A percentile compares a stretch with the other conserved stretches of the same genome.
These are phyloP conservation scores for Ochropleura plecta DNA, from an alignment of 2,888 invertebrate genomes.

Conservation along the genomic window DNA sequence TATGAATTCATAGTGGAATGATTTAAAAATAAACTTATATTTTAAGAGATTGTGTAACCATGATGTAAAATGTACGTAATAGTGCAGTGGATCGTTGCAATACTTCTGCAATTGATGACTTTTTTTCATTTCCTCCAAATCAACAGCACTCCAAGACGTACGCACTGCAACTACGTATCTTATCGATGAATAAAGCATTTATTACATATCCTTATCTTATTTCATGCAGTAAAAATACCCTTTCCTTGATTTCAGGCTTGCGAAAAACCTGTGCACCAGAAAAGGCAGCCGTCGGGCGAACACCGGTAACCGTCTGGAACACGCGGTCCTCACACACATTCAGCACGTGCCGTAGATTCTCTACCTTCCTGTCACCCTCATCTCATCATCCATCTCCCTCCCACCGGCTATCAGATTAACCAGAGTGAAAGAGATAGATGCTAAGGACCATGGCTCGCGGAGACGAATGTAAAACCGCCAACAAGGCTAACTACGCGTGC, in stretches of 20 bases:
- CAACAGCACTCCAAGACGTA: background rate
- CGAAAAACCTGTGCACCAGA: slow-evolving; percentile 95
- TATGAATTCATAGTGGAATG: slow-evolving; percentile 11
- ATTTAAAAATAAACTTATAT: slow-evolving; percentile 9
- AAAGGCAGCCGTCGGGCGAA: slow-evolving; percentile 96
- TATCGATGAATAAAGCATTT: background rate
- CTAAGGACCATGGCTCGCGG: slow-evolving; percentile 86
- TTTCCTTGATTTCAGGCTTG: slow-evolving; percentile 91
- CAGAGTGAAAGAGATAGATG: slow-evolving; percentile 74
- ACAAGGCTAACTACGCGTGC: slow-evolving; percentile 84
- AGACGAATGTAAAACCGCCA: slow-evolving; percentile 87
- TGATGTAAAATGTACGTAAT: background rate
- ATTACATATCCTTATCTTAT: background rate
- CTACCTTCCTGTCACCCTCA: slow-evolving; percentile 47
- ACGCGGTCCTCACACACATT: slow-evolving; percentile 95
- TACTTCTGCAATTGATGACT: background rate
- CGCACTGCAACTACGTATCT: fast-evolving
- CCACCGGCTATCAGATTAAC: slow-evolving; percentile 76
- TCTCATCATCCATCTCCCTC: slow-evolving; percentile 75
- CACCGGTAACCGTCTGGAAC: slow-evolving; percentile 96
- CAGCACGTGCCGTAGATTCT: slow-evolving; percentile 95
- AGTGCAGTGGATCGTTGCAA: background rate
- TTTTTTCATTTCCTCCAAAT: background rate
- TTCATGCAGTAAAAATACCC: slow-evolving; percentile 5
- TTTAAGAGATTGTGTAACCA: background rate